phyloP scores from a whole-genome alignment of 1,140 invertebrate genomes.

The Heliconius hermathena region DNA sequence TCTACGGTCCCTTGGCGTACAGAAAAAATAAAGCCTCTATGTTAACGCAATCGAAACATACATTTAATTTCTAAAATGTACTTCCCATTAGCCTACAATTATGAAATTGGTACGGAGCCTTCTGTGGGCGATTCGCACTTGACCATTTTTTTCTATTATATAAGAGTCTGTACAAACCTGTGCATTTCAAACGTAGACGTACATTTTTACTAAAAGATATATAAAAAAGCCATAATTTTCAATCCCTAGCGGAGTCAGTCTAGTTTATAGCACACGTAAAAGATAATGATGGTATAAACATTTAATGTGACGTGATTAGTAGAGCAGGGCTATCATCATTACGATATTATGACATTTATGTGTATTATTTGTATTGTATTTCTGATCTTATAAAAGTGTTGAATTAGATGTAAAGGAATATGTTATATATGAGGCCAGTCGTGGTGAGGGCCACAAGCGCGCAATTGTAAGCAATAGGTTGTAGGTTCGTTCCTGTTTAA shows the following conservation, averaged over 20 bases:
- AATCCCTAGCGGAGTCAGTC: neutral
- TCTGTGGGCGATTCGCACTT: too few species aligned
- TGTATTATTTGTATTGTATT: neutral
- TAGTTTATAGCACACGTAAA: neutral
- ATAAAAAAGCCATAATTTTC: neutral
- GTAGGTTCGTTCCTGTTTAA: too few species aligned
- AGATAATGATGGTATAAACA: slow-evolving; percentile 1
- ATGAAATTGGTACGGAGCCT: too few species aligned
- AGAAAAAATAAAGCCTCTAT: too few species aligned
- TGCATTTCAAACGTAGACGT: neutral
- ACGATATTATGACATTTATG: neutral
- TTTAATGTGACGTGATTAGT: slow-evolving; percentile 9
- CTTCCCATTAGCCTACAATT: too few species aligned
- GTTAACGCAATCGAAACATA: too few species aligned
- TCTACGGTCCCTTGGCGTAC: too few species aligned
- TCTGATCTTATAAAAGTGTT: neutral
- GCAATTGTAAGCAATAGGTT: too few species aligned
- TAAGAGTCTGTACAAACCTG: neutral
- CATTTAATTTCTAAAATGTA: too few species aligned
- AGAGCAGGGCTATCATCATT: neutral
- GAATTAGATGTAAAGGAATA: neutral
- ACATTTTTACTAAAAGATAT: neutral
- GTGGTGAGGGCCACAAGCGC: too few species aligned
- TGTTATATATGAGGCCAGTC: too few species aligned
- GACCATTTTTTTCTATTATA: too few species aligned